phyloP scores from a whole-genome alignment of 1,140 invertebrate species.

The Papilio xuthus region DNA sequence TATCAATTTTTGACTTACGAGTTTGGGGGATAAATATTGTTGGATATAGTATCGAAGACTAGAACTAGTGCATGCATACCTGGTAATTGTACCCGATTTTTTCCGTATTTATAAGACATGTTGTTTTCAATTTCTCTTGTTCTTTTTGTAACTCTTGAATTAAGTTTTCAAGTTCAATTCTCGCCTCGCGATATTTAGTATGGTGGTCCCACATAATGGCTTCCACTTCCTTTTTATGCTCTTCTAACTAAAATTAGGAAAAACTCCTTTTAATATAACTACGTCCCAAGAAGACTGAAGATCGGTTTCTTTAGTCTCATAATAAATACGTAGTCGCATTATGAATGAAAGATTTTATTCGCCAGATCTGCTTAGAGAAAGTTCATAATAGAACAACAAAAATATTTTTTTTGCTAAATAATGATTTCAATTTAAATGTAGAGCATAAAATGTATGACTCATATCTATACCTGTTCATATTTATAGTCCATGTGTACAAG shows the following conservation, averaged over 20 bases:
- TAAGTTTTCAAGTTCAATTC: conserved; percentile 87
- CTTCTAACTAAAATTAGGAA: conserved; percentile 69
- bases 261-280: neutral
- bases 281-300: too few relatives aligned
- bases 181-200: conserved; percentile 85
- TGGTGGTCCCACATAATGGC: conserved; percentile 85
- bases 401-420: too few relatives aligned
- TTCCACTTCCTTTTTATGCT: conserved; percentile 84
- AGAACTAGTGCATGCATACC: conserved; percentile 49
- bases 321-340: too few relatives aligned
- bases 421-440: too few relatives aligned
- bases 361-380: too few relatives aligned
- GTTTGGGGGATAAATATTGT: too few relatives aligned
- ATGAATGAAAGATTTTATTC: too few relatives aligned
- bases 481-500: conserved; percentile 82
- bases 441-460: neutral
- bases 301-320: too few relatives aligned
- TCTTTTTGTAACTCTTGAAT: conserved; percentile 89
- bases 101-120: conserved; percentile 88
- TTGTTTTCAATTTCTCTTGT: conserved; percentile 88
- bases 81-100: conserved; percentile 94
- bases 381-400: too few relatives aligned
- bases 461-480: conserved; percentile 70
- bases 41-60: too few relatives aligned
- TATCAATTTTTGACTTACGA: too few relatives aligned